Evolutionary conservation across 2,888 invertebrate species (phyloP).

Genomic region (Ichneumoninae sp.): DNA sequence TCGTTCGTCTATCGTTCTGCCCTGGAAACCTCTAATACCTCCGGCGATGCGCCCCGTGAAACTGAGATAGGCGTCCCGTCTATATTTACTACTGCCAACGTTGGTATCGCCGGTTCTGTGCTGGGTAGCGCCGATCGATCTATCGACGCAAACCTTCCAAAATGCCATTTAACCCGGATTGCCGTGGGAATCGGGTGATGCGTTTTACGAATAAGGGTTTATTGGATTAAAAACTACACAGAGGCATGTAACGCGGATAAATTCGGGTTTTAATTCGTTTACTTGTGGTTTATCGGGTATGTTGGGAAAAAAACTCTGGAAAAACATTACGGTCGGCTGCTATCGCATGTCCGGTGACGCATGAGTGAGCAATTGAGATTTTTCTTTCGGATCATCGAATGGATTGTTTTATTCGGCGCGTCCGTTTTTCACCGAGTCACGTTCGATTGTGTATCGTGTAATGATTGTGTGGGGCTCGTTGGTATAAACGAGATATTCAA

Average conservation of each 20-base stretch:
- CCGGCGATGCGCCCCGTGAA: slow-evolving; percentile 9
- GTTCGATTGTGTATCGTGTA: background rate
- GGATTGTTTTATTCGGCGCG: slow-evolving; percentile 15
- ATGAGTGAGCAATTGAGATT: slow-evolving; percentile 15
- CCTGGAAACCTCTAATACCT: slow-evolving; percentile 54
- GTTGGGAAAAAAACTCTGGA: slow-evolving; percentile 34
- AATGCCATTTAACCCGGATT: slow-evolving; percentile 43
- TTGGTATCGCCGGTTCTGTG: slow-evolving; percentile 29
- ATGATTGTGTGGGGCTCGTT: background rate
- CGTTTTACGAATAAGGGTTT: slow-evolving; percentile 13
- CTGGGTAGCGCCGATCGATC: slow-evolving; percentile 41
- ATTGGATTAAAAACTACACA: slow-evolving; percentile 4
- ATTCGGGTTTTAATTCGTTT: slow-evolving; percentile 50
- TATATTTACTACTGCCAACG: slow-evolving; percentile 45
- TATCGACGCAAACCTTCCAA: slow-evolving; percentile 46
- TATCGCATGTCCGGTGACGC: slow-evolving; percentile 22
- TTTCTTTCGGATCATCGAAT: slow-evolving; percentile 26
- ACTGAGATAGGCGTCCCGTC: slow-evolving; percentile 39
- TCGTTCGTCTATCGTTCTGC: slow-evolving; percentile 43
- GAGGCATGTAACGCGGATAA: slow-evolving; percentile 21
- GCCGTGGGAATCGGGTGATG: slow-evolving; percentile 28
- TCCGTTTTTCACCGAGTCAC: background rate
- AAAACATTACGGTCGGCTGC: slow-evolving; percentile 3
- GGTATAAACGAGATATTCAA: slow-evolving; percentile 1
- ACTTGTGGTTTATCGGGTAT: slow-evolving; percentile 34